A percentile compares a stretch with the other conserved stretches of the same genome.
phyloP scores from a whole-genome alignment of 1,140 invertebrate species.

The Drosophila equinoxialis region DNA sequence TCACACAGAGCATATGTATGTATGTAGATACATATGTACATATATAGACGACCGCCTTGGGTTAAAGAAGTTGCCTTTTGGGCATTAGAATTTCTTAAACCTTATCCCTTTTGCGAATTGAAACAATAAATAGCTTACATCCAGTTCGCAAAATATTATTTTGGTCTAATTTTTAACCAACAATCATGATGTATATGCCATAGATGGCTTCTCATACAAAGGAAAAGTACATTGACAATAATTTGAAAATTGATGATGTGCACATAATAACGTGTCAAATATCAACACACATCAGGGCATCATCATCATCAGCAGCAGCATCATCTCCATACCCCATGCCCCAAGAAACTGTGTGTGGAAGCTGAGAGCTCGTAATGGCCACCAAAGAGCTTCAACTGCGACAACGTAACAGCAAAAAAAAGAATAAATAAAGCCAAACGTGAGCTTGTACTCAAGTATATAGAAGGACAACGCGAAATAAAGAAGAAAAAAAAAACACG shows the following conservation, averaged over 20 bases:
- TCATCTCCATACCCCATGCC: too few relatives aligned
- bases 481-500: slow-evolving; percentile 29
- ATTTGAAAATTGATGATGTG: slow-evolving; percentile 76
- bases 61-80: background rate
- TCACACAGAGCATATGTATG: background rate
- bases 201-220: background rate
- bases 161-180: background rate
- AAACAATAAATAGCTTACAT: background rate
- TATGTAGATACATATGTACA: too few relatives aligned
- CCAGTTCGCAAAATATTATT: background rate
- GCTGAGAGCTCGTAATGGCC: slow-evolving; percentile 32
- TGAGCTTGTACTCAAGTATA: slow-evolving; percentile 32
- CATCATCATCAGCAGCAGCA: slow-evolving; percentile 30
- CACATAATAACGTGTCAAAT: slow-evolving; percentile 74
- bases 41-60: too few relatives aligned
- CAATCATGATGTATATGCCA: background rate
- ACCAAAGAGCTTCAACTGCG: slow-evolving; percentile 44
- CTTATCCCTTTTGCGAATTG: background rate
- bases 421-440: slow-evolving; percentile 59
- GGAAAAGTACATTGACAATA: slow-evolving; percentile 43
- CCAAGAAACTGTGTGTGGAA: background rate
- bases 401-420: slow-evolving; percentile 16
- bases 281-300: slow-evolving; percentile 64
- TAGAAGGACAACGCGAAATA: slow-evolving; percentile 27
- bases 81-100: background rate